Percentiles rank a stretch among this genome's conserved stretches.
These are phyloP conservation scores for Drosophila funebris DNA, from an alignment of 1,140 invertebrate genomes.

Conservation along the genomic window DNA sequence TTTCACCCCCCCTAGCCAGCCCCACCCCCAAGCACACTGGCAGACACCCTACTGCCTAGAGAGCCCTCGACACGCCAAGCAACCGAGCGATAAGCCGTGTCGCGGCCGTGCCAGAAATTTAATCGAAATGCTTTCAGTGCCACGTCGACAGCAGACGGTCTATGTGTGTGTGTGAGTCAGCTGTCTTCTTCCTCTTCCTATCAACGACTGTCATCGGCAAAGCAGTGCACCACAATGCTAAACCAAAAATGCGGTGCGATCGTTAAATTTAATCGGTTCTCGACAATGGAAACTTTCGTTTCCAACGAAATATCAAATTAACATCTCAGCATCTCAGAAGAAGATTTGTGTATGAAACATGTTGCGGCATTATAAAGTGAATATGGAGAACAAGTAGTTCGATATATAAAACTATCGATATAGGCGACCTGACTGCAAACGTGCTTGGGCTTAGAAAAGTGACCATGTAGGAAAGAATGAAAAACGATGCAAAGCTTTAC, in stretches of 20 bases:
- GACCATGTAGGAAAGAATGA: too few relatives aligned
- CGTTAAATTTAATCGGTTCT: conserved; percentile 20
- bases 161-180: neutral
- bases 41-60: neutral
- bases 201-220: conserved; percentile 16
- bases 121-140: conserved; percentile 39
- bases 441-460: too few relatives aligned
- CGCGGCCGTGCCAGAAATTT: conserved; percentile 41
- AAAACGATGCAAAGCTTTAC: too few relatives aligned
- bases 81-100: conserved; percentile 34
- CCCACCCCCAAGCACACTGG: too few relatives aligned
- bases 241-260: neutral
- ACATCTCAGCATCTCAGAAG: neutral
- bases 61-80: neutral
- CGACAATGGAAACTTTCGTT: neutral
- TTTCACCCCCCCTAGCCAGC: neutral
- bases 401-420: too few relatives aligned
- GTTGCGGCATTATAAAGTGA: too few relatives aligned
- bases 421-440: too few relatives aligned
- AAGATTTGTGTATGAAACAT: too few relatives aligned
- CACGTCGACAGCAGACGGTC: neutral
- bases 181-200: neutral
- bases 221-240: neutral
- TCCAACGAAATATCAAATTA: conserved; percentile 23
- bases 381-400: too few relatives aligned